These are phyloP conservation scores for Erebia palarica DNA, from an alignment of 2,888 invertebrate genomes.

Conservation along the genomic window DNA sequence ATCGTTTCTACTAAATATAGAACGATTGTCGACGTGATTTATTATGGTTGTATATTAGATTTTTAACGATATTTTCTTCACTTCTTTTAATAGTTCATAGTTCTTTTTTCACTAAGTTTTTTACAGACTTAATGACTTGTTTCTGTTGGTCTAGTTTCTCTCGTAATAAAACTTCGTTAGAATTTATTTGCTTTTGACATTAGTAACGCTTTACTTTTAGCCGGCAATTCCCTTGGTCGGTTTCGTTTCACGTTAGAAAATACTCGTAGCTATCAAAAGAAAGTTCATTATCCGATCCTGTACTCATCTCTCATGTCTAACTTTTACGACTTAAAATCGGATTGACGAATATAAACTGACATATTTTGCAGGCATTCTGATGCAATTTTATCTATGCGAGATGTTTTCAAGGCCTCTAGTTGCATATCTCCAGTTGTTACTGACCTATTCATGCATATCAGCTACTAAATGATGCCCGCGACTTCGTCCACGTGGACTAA, in stretches of 20 bases:
- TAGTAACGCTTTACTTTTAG: background rate
- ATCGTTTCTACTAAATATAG: conserved; percentile 46
- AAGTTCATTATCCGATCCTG: background rate
- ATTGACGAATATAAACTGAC: too few relatives aligned
- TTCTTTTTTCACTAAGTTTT: conserved; percentile 11
- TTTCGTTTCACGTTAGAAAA: background rate
- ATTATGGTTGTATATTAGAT: conserved; percentile 52
- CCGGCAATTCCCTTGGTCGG: background rate
- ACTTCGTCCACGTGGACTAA: too few relatives aligned
- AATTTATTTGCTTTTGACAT: conserved; percentile 2
- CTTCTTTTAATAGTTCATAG: conserved; percentile 29
- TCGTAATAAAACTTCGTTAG: background rate
- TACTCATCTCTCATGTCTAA: too few relatives aligned
- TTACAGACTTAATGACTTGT: conserved; percentile 5
- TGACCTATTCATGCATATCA: too few relatives aligned
- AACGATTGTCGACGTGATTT: conserved; percentile 57
- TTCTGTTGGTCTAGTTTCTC: background rate
- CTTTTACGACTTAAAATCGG: too few relatives aligned
- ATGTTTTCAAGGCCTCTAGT: too few relatives aligned
- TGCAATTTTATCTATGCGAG: too few relatives aligned
- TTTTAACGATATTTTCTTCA: conserved; percentile 40
- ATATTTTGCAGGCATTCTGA: too few relatives aligned
- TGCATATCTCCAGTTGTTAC: too few relatives aligned
- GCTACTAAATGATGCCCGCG: too few relatives aligned
- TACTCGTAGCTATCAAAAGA: too few relatives aligned